Base-by-base conservation (phyloP, 1,140 invertebrate species). In the Neodiprion virginianus region DNA sequence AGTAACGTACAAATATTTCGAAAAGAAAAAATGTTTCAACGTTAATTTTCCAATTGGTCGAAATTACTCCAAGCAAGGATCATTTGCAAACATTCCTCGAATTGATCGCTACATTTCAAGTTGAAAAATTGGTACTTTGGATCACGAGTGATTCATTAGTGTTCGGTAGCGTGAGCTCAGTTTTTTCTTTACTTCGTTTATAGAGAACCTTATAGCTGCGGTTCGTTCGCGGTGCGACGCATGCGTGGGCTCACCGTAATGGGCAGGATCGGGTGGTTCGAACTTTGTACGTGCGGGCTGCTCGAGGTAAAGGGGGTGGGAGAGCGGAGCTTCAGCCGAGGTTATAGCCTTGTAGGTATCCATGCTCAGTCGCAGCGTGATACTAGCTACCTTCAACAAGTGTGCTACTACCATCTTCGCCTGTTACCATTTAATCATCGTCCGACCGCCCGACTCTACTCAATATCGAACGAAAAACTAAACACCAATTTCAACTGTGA, bases 331-430 rank as follows among this genome's bases (percentile, higher is more conserved):
- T 17, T 14, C 53, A 9, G 53, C 53, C 53, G 53, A 61, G 53
- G 5, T 61, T 61, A 61, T 61, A 61, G 53, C 53, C 53, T 12
- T 61, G 53, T 61, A 61, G 53, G 53, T 61, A 61, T 12, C 53
- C 53, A 61, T 8, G 53, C 53, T 61, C 53, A 61, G 53, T 61
- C 53, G 53, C 53, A 61, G 53, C 53, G 53, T 61, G 53, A 61
- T 61, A 61, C 53, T 61, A 61, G 53, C 53, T 61, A 14, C 53
- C 53, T 17, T 61, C 53, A 61, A 61, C 53, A 61, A 61, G 53
- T 61, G 53, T 61, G 53, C 53, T 61, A 40, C 28, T 40, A 61
- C 53, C 53, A 61, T 61, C 53, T 61, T 61, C 53, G n/a, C 53
- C 53, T 17, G 53, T 17, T 17, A 61, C 53, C 8, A 17, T 17